Percentiles rank a stretch among this genome's conserved stretches.
Evolutionary conservation across 2,113 vertebrate genomes (phyloP).

Genomic region (Rhea pennata): DNA sequence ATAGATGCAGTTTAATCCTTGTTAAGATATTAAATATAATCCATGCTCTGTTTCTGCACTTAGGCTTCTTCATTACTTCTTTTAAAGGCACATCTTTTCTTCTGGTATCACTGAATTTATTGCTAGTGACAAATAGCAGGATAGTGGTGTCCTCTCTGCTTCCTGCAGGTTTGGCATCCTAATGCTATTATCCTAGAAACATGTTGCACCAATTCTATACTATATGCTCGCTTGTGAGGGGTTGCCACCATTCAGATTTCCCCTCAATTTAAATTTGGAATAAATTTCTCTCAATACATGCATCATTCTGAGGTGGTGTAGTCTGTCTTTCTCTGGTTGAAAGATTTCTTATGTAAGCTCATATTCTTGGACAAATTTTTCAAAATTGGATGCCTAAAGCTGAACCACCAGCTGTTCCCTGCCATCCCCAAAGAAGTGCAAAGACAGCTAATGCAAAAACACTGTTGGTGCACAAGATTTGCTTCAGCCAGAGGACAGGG

Average conservation of each 20-base stretch:
- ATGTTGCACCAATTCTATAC: background rate
- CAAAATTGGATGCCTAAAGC: background rate
- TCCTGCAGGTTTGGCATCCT: background rate
- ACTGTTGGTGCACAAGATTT: fast-evolving
- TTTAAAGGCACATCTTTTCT: background rate
- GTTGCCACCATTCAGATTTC: background rate
- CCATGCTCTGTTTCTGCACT: background rate
- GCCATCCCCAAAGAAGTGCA: background rate
- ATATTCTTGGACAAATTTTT: background rate
- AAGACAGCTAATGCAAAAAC: background rate
- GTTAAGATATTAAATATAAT: slow-evolving; percentile 2
- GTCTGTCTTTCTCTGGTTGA: background rate
- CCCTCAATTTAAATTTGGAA: background rate
- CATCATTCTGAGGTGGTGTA: background rate
- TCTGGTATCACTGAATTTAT: background rate
- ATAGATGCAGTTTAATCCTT: background rate
- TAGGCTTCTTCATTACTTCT: background rate
- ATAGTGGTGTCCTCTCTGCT: background rate
- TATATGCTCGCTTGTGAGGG: background rate
- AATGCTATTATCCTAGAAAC: background rate
- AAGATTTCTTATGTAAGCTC: background rate
- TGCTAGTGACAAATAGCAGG: background rate
- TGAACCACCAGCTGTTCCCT: background rate
- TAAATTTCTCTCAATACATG: background rate
- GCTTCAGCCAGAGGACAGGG: background rate